A percentile compares a stretch with the other conserved stretches of the same genome.
phyloP scores from a whole-genome alignment of 1,140 invertebrate species.

The Drosophila tsacasi region DNA sequence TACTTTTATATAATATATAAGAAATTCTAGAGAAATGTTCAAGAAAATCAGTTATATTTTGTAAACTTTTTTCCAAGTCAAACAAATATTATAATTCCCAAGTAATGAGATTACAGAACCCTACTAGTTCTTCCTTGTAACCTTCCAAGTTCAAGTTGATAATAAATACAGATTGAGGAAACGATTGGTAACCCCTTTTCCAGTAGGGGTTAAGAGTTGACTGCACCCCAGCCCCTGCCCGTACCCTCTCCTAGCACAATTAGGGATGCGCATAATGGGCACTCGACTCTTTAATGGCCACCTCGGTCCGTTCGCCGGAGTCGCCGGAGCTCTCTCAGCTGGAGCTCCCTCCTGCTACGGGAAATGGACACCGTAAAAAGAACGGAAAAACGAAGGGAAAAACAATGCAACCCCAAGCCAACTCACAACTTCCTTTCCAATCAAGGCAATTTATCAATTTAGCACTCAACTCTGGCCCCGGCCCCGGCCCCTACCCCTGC shows the following conservation, averaged over 20 bases:
- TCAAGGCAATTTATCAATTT: constrained; percentile 82
- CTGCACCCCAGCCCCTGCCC: constrained; percentile 3
- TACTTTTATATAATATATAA: background rate
- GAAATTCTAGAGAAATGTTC: background rate
- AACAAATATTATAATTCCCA: background rate
- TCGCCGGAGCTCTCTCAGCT: constrained; percentile 24
- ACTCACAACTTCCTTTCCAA: constrained; percentile 77
- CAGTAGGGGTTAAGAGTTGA: constrained; percentile 16
- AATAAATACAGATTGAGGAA: constrained; percentile 30
- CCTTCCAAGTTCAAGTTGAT: constrained; percentile 47
- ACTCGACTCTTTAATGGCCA: constrained; percentile 53
- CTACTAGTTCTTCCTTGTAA: constrained; percentile 8
- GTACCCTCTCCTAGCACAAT: constrained; percentile 6
- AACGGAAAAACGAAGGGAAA: constrained; percentile 32
- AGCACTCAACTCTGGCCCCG: constrained; percentile 67
- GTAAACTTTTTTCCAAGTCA: background rate
- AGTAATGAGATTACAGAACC: constrained; percentile 2
- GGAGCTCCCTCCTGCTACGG: constrained; percentile 32
- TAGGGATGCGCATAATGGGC: constrained; percentile 48
- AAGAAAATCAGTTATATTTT: background rate
- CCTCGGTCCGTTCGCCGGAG: constrained; percentile 5
- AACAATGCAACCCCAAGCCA: constrained; percentile 50
- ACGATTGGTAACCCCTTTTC: constrained; percentile 25
- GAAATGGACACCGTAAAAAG: constrained; percentile 51
- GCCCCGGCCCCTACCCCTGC: too few species aligned